phyloP scores from a whole-genome alignment of 2,888 invertebrate species.

The Dioctria rufipes region DNA sequence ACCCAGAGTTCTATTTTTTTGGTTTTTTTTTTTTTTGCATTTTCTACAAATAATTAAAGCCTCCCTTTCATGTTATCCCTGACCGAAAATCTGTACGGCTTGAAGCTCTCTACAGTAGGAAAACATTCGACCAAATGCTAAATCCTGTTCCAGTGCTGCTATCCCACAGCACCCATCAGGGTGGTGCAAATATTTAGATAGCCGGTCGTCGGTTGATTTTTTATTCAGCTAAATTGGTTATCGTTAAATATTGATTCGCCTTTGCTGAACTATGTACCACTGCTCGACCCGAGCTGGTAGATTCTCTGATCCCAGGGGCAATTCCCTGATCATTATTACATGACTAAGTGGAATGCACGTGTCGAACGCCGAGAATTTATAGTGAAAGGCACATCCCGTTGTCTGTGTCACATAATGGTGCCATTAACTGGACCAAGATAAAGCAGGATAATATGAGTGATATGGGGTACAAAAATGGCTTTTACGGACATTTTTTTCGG shows the following conservation, averaged over 20 bases:
- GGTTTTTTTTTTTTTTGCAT: too few species aligned
- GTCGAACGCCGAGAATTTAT: constrained; percentile 41
- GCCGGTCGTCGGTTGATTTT: constrained; percentile 31
- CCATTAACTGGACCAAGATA: constrained; percentile 32
- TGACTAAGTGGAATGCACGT: constrained; percentile 39
- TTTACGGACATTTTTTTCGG: constrained; percentile 40
- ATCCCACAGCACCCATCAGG: constrained; percentile 20
- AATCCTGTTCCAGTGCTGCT: not conserved
- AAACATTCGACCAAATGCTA: constrained; percentile 5
- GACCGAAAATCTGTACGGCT: constrained; percentile 33
- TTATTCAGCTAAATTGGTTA: constrained; percentile 44
- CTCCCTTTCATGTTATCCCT: constrained; percentile 20
- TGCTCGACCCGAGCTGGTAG: not conserved
- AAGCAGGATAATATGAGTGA: constrained; percentile 34
- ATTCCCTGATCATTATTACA: constrained; percentile 31
- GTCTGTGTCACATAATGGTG: constrained; percentile 21
- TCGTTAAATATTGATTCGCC: constrained; percentile 45
- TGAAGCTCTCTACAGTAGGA: not conserved
- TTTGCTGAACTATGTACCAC: not conserved
- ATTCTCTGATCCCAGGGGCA: not conserved
- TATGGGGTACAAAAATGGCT: constrained; percentile 18
- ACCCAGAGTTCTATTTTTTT: not conserved
- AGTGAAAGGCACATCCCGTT: not conserved
- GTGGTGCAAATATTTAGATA: constrained; percentile 35
- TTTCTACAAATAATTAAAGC: constrained; percentile 40